Conservation (phyloP, 2,888 invertebrate genomes). For the Nemotelus nigrinus region DNA sequence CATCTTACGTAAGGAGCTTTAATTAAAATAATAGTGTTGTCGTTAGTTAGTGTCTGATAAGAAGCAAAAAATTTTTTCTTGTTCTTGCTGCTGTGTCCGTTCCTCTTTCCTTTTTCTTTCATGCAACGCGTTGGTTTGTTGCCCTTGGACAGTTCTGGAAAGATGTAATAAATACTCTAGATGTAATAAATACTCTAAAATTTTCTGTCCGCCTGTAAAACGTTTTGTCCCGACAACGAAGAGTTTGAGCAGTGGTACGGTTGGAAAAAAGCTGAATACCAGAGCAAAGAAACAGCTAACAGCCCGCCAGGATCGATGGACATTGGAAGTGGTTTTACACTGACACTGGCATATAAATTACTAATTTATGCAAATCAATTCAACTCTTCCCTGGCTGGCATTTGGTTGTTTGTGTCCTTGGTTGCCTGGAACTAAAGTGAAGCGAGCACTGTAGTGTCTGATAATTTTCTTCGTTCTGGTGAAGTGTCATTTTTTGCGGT, state of each 20-base stretch:
- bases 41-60: slow-evolving; percentile 21
- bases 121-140: background rate
- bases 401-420: too few relatives aligned
- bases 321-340: slow-evolving; percentile 3
- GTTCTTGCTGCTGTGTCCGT: background rate
- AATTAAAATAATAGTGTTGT: slow-evolving; percentile 39
- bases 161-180: slow-evolving; percentile 14
- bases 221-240: background rate
- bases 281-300: background rate
- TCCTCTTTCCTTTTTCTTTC: background rate
- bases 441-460: too few relatives aligned
- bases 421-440: too few relatives aligned
- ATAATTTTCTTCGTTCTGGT: too few relatives aligned
- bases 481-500: too few relatives aligned
- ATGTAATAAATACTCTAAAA: background rate
- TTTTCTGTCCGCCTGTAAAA: background rate
- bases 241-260: background rate
- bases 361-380: slow-evolving; percentile 44
- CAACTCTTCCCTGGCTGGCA: slow-evolving; percentile 12
- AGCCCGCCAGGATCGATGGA: background rate
- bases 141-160: background rate
- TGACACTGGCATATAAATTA: slow-evolving; percentile 22
- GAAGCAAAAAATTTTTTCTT: background rate
- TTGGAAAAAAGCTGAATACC: background rate
- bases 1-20: slow-evolving; percentile 15